phyloP scores from a whole-genome alignment of 2,888 invertebrate genomes.

The Melanotus villosus region DNA sequence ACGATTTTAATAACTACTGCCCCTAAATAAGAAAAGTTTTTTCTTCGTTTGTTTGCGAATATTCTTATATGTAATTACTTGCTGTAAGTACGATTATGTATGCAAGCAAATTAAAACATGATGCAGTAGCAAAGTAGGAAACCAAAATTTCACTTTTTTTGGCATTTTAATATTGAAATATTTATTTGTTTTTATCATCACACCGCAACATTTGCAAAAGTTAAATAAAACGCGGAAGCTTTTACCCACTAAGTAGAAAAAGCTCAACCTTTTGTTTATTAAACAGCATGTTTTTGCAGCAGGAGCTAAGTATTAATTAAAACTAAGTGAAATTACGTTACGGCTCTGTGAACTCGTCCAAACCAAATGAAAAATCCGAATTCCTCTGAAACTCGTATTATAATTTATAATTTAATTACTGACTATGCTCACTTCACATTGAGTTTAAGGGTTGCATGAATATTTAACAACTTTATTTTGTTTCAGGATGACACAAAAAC shows the following conservation, averaged over 20 bases:
- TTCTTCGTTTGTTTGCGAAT: no score
- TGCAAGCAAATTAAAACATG: no score
- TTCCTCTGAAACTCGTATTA: conserved; percentile 14
- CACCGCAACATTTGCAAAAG: not conserved
- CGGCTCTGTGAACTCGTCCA: not conserved
- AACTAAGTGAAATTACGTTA: conserved; percentile 10
- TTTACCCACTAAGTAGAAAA: not conserved
- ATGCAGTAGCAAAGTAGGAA: no score
- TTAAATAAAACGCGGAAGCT: conserved; percentile 10
- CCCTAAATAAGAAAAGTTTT: no score
- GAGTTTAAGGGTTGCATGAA: conserved; percentile 18
- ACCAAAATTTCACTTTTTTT: no score
- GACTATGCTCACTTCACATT: conserved; percentile 18
- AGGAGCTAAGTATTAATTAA: conserved; percentile 19
- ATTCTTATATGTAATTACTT: no score
- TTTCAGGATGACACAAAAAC: conserved; percentile 71
- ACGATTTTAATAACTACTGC: no score
- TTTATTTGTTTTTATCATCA: no score
- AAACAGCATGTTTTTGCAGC: not conserved
- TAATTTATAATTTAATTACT: conserved; percentile 40
- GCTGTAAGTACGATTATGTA: no score
- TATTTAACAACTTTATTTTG: conserved; percentile 39
- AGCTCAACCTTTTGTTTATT: conserved; percentile 1
- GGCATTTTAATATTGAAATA: no score
- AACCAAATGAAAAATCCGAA: conserved; percentile 18